Conservation (phyloP, 1,140 invertebrate genomes). For the Zaprionus lachaisei region DNA sequence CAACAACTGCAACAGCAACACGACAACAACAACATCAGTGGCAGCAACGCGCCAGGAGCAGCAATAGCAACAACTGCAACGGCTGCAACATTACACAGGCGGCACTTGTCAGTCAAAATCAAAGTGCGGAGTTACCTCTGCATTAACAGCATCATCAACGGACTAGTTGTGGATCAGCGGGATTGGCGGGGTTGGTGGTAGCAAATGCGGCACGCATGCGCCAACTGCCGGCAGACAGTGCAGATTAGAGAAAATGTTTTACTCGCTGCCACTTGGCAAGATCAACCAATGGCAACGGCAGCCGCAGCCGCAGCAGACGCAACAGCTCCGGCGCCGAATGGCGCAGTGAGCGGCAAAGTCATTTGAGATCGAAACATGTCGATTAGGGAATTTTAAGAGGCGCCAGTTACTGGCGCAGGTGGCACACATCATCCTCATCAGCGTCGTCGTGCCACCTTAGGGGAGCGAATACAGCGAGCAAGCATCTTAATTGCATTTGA, state of each 20-base stretch:
- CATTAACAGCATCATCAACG: conserved; percentile 70
- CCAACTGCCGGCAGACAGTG: conserved; percentile 57
- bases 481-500: conserved; percentile 84
- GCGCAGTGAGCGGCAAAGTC: conserved; percentile 59
- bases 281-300: conserved; percentile 30
- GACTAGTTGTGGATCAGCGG: conserved; percentile 9
- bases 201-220: conserved; percentile 71
- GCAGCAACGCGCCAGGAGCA: conserved; percentile 25
- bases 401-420: conserved; percentile 78
- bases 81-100: conserved; percentile 59
- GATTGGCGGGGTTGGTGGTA: conserved; percentile 12
- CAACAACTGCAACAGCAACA: conserved; percentile 50
- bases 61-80: conserved; percentile 42
- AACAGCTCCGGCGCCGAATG: conserved; percentile 2
- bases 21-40: conserved; percentile 27
- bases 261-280: conserved; percentile 59
- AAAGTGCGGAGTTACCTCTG: conserved; percentile 69
- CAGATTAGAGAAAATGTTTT: conserved; percentile 83
- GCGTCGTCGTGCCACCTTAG: conserved; percentile 57
- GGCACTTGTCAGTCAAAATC: conserved; percentile 83
- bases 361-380: conserved; percentile 83
- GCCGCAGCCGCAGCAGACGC: conserved; percentile 12
- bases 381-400: conserved; percentile 83
- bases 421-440: conserved; percentile 59
- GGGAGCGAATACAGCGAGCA: conserved; percentile 66